Evolutionary conservation across 2,113 vertebrate species (phyloP).

Genomic region (Apteryx mantelli): DNA sequence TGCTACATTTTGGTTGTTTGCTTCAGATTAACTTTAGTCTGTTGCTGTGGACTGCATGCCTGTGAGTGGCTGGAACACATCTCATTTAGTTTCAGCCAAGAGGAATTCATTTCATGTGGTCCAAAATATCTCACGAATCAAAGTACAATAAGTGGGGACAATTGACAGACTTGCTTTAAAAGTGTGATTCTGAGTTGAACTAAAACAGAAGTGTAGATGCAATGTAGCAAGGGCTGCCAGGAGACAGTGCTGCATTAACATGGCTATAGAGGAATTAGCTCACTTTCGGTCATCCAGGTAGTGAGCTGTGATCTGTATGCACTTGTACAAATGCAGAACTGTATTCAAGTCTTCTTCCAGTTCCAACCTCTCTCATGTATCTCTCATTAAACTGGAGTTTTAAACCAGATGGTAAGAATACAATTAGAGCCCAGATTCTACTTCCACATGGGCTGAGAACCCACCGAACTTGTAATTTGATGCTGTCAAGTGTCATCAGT

Average conservation of each 20-base stretch:
- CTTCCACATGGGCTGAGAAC: neutral
- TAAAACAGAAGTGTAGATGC: neutral
- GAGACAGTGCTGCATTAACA: neutral
- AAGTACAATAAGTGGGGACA: neutral
- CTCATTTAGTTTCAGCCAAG: neutral
- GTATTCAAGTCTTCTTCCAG: neutral
- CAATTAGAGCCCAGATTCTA: neutral
- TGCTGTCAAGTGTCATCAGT: neutral
- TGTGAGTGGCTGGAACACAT: neutral
- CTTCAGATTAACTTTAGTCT: neutral
- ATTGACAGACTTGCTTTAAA: neutral
- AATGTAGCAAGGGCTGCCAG: neutral
- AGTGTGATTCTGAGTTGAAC: neutral
- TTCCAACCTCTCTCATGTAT: neutral
- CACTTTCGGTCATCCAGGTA: neutral
- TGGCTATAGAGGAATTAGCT: neutral
- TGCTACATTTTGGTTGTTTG: neutral
- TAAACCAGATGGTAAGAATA: slow-evolving; percentile 11
- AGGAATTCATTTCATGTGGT: neutral
- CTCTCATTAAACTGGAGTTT: neutral
- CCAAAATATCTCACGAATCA: neutral
- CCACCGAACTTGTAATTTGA: neutral
- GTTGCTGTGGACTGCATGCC: neutral
- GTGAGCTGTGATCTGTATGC: neutral
- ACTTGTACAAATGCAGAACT: neutral